phyloP scores from a whole-genome alignment of 2,888 invertebrate genomes.

The Aleiodes testaceus region DNA sequence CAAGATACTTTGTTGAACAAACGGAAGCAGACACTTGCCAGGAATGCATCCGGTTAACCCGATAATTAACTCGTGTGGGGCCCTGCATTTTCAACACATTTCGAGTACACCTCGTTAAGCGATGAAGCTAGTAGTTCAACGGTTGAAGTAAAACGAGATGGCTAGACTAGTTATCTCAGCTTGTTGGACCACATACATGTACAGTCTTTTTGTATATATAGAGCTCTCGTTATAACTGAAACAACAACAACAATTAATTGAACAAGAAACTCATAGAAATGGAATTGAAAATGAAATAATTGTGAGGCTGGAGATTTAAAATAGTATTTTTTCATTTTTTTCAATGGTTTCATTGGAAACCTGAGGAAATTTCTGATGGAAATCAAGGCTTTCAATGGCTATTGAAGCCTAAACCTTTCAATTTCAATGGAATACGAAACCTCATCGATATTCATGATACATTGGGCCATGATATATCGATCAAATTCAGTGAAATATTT shows the following conservation, averaged over 20 bases:
- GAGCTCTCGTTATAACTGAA: background rate
- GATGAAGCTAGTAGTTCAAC: constrained; percentile 34
- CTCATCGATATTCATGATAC: no score
- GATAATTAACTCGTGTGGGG: constrained; percentile 43
- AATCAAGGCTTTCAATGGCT: background rate
- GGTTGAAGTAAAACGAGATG: constrained; percentile 26
- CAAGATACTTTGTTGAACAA: constrained; percentile 23
- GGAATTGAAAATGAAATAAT: background rate
- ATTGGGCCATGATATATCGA: no score
- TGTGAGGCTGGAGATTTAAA: no score
- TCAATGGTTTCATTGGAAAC: no score
- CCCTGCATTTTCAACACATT: constrained; percentile 38
- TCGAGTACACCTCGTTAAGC: constrained; percentile 36
- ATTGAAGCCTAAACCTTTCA: no score
- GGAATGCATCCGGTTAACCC: constrained; percentile 41
- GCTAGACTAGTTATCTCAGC: constrained; percentile 10
- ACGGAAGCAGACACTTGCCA: constrained; percentile 44
- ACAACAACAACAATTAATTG: background rate
- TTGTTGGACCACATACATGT: background rate
- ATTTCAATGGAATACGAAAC: no score
- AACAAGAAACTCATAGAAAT: background rate
- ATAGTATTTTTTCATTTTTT: no score
- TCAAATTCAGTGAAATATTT: no score
- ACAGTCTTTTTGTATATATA: background rate
- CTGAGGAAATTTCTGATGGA: background rate